These are phyloP conservation scores for Aythya fuligula DNA, from an alignment of 2,797 vertebrate species.

Conservation along the genomic window DNA sequence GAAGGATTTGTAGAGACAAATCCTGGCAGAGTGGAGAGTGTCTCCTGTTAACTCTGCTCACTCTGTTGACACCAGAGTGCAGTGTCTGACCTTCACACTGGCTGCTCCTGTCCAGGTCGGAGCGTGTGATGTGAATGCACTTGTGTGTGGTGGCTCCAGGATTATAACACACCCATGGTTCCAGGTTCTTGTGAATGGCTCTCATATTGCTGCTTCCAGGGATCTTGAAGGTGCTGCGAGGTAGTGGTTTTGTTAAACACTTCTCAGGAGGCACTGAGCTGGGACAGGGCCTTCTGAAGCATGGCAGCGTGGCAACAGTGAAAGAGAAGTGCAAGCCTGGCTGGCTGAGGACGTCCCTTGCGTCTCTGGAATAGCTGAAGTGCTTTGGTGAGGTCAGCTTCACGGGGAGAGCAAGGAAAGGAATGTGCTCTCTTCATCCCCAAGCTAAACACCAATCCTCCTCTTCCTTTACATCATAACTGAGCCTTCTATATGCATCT, in stretches of 20 bases:
- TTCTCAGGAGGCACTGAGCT: neutral
- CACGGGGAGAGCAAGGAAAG: neutral
- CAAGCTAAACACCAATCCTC: neutral
- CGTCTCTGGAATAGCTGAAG: neutral
- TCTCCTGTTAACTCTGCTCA: neutral
- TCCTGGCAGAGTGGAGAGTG: neutral
- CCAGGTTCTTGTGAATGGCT: neutral
- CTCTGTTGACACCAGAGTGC: constrained; percentile 67
- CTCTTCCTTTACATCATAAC: neutral
- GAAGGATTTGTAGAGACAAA: neutral
- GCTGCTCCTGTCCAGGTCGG: neutral
- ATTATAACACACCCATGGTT: neutral
- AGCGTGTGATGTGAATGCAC: neutral
- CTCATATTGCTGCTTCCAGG: accelerated
- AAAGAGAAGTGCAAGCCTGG: neutral
- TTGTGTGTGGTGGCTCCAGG: neutral
- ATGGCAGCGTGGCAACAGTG: accelerated
- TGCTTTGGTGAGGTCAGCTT: neutral
- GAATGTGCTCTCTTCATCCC: neutral
- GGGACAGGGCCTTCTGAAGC: neutral
- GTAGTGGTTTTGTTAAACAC: neutral
- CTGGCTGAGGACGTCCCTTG: neutral
- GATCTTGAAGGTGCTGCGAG: neutral
- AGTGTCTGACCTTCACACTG: constrained; percentile 42
- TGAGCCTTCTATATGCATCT: accelerated